A percentile compares a stretch with the other conserved stretches of the same genome.
Evolutionary conservation across 2,797 vertebrate species (phyloP).

Genomic region (Netta rufina): DNA sequence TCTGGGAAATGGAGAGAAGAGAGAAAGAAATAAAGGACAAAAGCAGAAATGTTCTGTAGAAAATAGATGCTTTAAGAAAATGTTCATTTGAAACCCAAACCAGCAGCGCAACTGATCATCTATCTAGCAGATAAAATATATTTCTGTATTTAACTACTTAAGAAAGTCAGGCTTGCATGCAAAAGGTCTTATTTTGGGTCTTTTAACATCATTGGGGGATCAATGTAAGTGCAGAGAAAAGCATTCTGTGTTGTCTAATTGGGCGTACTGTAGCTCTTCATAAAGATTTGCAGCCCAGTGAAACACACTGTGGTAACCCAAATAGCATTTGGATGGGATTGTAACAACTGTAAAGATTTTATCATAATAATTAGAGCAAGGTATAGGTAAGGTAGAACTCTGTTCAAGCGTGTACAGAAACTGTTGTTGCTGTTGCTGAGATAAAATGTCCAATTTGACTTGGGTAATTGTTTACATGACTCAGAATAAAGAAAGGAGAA

Average conservation of each 20-base stretch:
- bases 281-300: background rate
- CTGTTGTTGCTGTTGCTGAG: background rate
- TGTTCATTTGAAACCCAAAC: background rate
- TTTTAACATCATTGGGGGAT: background rate
- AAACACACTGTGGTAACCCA: background rate
- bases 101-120: background rate
- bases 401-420: background rate
- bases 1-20: background rate
- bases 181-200: background rate
- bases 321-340: background rate
- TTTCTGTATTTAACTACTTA: background rate
- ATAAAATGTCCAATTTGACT: constrained; percentile 25
- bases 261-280: background rate
- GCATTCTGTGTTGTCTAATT: background rate
- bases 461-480: constrained; percentile 38
- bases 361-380: constrained; percentile 56
- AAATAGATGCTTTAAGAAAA: background rate
- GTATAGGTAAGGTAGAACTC: background rate
- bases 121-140: background rate
- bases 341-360: constrained; percentile 36
- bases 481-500: constrained; percentile 33
- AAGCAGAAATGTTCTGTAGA: background rate
- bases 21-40: background rate
- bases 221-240: background rate
- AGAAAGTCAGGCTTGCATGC: background rate